These are phyloP conservation scores for Drosophila nigritarsus DNA, from an alignment of 2,888 invertebrate species.

Conservation along the genomic window DNA sequence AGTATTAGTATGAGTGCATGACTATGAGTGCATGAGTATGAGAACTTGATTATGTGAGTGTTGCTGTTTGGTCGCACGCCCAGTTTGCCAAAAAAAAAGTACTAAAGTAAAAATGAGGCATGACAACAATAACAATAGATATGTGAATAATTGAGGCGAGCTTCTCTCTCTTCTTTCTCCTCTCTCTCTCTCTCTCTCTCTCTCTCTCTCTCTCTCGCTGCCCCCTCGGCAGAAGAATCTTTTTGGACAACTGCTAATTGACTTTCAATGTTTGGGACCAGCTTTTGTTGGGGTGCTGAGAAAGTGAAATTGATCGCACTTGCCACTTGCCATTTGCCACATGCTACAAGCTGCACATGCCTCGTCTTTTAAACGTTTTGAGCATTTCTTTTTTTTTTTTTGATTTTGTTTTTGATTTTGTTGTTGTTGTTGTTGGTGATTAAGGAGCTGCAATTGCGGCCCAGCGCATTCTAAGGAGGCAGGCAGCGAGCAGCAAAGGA, in stretches of 20 bases:
- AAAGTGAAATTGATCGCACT: constrained; percentile 75
- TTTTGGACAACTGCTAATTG: constrained; percentile 70
- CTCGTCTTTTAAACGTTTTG: background rate
- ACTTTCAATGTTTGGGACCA: constrained; percentile 70
- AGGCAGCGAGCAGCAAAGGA: background rate
- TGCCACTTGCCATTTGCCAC: constrained; percentile 30
- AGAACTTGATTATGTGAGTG: constrained; percentile 22
- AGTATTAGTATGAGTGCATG: background rate
- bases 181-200: no score
- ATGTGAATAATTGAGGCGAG: constrained; percentile 37
- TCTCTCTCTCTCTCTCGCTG: background rate
- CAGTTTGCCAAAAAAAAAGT: constrained; percentile 33
- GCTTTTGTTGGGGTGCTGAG: constrained; percentile 51
- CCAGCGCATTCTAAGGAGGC: constrained; percentile 50
- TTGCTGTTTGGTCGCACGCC: constrained; percentile 16
- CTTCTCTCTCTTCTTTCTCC: background rate
- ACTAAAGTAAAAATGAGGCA: constrained; percentile 6
- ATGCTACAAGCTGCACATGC: constrained; percentile 1
- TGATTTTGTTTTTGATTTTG: background rate
- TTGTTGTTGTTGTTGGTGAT: constrained; percentile 10
- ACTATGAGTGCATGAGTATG: constrained; percentile 1
- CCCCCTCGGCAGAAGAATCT: constrained; percentile 57
- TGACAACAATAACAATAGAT: constrained; percentile 49
- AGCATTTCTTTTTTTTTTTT: background rate
- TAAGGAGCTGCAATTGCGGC: constrained; percentile 28